Conservation (phyloP, 1,140 invertebrate species). For the Nylanderia fulva region DNA sequence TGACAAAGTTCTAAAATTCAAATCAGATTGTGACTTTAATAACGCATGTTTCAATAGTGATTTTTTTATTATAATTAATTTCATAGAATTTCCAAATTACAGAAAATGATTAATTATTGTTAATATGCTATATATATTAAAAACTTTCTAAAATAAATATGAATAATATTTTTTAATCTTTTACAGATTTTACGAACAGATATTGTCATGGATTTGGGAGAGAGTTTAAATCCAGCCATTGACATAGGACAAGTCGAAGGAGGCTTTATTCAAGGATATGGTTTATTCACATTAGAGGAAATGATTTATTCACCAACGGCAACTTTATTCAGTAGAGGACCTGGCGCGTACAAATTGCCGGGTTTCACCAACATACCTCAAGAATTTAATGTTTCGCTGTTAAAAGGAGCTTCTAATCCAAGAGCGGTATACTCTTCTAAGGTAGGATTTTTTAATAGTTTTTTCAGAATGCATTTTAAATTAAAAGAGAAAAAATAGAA, state of each 20-base stretch:
- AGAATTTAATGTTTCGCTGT: constrained; percentile 96
- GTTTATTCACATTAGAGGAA: constrained; percentile 96
- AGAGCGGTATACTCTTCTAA: constrained; percentile 98
- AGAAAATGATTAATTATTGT: background rate
- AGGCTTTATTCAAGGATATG: constrained; percentile 97
- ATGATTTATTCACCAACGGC: constrained; percentile 94
- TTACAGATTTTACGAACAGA: constrained; percentile 92
- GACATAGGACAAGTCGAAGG: constrained; percentile 99
- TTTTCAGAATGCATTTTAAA: background rate
- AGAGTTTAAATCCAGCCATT: constrained; percentile 97
- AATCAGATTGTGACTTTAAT: too few relatives aligned
- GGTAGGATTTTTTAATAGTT: constrained; percentile 85
- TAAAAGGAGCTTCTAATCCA: constrained; percentile 95
- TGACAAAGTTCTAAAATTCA: too few relatives aligned
- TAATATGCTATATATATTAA: background rate
- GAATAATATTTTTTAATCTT: constrained; percentile 29
- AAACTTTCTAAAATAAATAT: background rate
- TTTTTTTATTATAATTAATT: background rate
- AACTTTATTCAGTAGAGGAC: constrained; percentile 93
- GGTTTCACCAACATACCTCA: constrained; percentile 95
- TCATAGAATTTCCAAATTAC: background rate
- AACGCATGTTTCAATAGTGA: too few relatives aligned
- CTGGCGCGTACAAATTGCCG: constrained; percentile 97
- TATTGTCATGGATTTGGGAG: constrained; percentile 98
- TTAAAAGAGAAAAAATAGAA: background rate